Evolutionary conservation across 1,140 invertebrate species (phyloP).

Genomic region (Apis laboriosa): DNA sequence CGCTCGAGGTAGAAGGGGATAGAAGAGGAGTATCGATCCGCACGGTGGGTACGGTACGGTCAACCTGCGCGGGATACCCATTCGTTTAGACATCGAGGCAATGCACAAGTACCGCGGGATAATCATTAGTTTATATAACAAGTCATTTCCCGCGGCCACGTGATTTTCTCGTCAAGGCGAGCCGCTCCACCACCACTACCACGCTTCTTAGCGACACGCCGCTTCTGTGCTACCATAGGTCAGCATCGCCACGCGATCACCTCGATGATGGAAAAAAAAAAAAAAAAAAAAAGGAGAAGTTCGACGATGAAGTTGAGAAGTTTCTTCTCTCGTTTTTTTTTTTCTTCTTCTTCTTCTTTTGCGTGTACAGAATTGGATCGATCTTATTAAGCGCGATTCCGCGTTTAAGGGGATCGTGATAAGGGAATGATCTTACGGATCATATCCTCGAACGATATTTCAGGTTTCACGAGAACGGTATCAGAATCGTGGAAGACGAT

Average conservation of each 20-base stretch:
- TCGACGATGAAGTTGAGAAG: neutral
- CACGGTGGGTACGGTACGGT: neutral
- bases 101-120: constrained; percentile 62
- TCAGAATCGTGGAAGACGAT: too few species aligned
- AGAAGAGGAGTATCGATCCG: neutral
- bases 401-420: too few species aligned
- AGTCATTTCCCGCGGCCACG: constrained; percentile 80
- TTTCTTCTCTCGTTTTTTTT: too few species aligned
- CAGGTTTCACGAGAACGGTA: too few species aligned
- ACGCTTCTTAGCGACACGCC: constrained; percentile 33
- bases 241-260: constrained; percentile 43
- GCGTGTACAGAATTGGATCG: too few species aligned
- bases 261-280: neutral
- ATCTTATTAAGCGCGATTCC: too few species aligned
- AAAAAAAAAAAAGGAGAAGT: too few species aligned
- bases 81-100: constrained; percentile 59
- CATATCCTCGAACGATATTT: too few species aligned
- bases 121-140: constrained; percentile 80
- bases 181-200: constrained; percentile 73
- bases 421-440: too few species aligned
- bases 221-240: constrained; percentile 61
- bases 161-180: constrained; percentile 80
- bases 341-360: neutral
- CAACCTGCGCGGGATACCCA: constrained; percentile 46
- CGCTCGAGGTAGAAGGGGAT: neutral